Evolutionary conservation across 2,113 vertebrate genomes (phyloP).

Genomic region (Grammomys dolichurus): DNA sequence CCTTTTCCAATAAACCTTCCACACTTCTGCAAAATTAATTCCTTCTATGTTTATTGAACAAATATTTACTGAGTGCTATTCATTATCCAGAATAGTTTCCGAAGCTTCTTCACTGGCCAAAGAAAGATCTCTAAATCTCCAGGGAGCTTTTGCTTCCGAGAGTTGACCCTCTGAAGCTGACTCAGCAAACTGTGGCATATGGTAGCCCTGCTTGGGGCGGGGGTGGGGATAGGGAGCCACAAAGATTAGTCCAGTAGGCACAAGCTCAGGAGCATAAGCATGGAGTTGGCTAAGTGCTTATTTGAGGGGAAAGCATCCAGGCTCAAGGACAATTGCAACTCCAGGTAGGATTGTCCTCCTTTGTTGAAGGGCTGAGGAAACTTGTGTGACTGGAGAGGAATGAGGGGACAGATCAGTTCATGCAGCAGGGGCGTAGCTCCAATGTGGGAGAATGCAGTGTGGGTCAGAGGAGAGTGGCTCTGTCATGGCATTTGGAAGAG

Average conservation of each 20-base stretch:
- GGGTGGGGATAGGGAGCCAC: neutral
- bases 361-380: neutral
- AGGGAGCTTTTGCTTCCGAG: neutral
- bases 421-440: neutral
- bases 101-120: neutral
- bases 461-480: neutral
- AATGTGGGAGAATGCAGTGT: too few species aligned
- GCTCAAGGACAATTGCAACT: neutral
- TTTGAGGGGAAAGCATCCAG: neutral
- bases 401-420: neutral
- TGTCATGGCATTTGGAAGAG: neutral
- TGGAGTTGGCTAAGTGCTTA: too few species aligned
- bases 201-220: neutral
- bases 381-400: neutral
- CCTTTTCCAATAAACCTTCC: neutral
- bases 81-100: neutral
- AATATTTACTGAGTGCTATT: slow-evolving; percentile 49
- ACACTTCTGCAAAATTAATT: slow-evolving; percentile 19
- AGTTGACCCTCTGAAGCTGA: neutral
- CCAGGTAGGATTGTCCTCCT: accelerated
- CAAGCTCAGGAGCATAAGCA: neutral
- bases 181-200: neutral
- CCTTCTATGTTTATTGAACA: slow-evolving; percentile 21
- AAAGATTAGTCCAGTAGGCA: neutral
- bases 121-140: neutral